Evolutionary conservation across 2,888 invertebrate species (phyloP), one percentile per base, ranked within the genome.

Genomic region (Lycophotia porphyrea): DNA sequence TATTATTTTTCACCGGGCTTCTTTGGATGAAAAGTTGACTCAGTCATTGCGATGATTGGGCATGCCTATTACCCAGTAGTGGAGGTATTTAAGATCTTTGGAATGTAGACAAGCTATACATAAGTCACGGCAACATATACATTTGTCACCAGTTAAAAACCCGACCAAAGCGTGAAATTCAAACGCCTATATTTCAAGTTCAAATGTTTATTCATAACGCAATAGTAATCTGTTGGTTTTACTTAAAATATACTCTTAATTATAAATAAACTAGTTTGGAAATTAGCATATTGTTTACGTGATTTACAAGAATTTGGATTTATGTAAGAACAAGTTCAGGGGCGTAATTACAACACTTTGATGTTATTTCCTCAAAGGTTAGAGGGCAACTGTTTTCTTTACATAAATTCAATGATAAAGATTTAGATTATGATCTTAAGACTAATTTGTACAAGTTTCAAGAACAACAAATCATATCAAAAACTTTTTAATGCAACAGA

Each of bases 211-310:
- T 84, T 84, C 82, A 85, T 83, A 49, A 66, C 61, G 21, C 2
- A 69, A 75, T 36, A 71, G 60, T 71, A 76, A 85, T 73, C 36
- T 75, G 61, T 73, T 71, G 13, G 72, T 83, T 84, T 84, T 68
- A 61, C 61, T 60, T 61, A 70, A 74, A 70, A 47, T 63, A 69
- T 65, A 47, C n/a, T 66, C 66, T 27, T 72, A 70, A 80, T 72
- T 72, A 74, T 60, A 68, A 13, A 34, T 69, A 67, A 84, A 82
- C 74, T 63, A 78, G 83, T 85, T 73, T 61, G n/a, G 4, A 44
- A 52, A 87, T 83, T 78, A 61, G 24, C 76, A 81, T 86, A 55
- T 55, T 85, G 67, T 85, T 85, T 76, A 80, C 73, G 71, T 76
- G 60, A 81, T 69, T 71, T 63, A 71, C 55, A 61, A 74, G 69